Conservation (phyloP, 2,797 vertebrate species). For the Onychomys torridus region DNA sequence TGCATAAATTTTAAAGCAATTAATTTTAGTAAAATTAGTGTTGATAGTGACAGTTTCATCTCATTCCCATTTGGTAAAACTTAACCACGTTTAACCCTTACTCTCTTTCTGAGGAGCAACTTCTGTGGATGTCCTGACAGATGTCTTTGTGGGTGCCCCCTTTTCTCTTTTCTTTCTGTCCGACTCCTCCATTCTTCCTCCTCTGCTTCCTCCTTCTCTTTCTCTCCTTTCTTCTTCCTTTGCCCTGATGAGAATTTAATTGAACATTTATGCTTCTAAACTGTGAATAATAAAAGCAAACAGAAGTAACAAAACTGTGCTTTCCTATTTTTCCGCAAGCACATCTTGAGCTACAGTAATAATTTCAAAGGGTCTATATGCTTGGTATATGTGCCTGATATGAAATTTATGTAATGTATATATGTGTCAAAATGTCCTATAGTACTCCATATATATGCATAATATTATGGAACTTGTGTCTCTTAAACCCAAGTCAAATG, state of each 20-base stretch:
- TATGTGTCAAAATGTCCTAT: not conserved
- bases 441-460: too few relatives aligned
- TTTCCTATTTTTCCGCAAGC: not conserved
- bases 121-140: not conserved
- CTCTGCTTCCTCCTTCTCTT: not conserved
- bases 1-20: not conserved
- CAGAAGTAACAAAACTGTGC: not conserved
- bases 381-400: not conserved
- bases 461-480: not conserved
- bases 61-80: not conserved
- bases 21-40: not conserved
- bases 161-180: not conserved
- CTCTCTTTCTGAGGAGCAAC: not conserved
- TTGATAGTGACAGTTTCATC: not conserved
- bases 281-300: not conserved
- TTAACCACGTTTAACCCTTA: not conserved
- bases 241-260: not conserved
- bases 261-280: not conserved
- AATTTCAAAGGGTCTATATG: not conserved
- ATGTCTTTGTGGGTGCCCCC: not conserved
- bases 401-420: not conserved
- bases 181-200: not conserved
- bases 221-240: not conserved
- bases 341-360: not conserved
- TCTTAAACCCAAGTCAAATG: not conserved